phyloP scores from a whole-genome alignment of 2,797 vertebrate genomes.

The Ctenopoma kingsleyae region DNA sequence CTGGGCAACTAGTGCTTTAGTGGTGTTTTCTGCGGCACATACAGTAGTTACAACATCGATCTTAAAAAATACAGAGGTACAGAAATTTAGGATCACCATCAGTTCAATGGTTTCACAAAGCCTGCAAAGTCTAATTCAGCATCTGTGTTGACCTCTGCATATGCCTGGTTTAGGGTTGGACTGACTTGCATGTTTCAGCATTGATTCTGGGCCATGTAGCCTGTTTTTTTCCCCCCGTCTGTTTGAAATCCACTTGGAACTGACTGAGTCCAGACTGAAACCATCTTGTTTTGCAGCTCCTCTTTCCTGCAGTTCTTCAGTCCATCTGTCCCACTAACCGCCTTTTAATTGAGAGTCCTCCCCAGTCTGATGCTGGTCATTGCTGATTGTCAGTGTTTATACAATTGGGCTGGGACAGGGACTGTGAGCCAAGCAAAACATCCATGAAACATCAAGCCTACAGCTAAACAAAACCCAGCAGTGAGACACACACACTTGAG shows the following conservation, averaged over 20 bases:
- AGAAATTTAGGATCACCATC: slow-evolving; percentile 53
- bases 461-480: slow-evolving; percentile 79
- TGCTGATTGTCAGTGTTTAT: slow-evolving; percentile 78
- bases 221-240: slow-evolving; percentile 10
- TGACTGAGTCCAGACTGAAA: slow-evolving; percentile 45
- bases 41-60: slow-evolving; percentile 49
- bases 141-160: slow-evolving; percentile 44
- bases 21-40: slow-evolving; percentile 55
- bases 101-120: slow-evolving; percentile 40
- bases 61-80: slow-evolving; percentile 54
- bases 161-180: slow-evolving; percentile 27
- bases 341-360: slow-evolving; percentile 80
- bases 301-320: slow-evolving; percentile 59
- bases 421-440: slow-evolving; percentile 81
- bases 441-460: slow-evolving; percentile 80
- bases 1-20: slow-evolving; percentile 45
- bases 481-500: slow-evolving; percentile 63
- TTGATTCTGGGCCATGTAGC: slow-evolving; percentile 18
- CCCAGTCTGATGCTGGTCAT: slow-evolving; percentile 72
- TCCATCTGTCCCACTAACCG: slow-evolving; percentile 72
- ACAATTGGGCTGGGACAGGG: slow-evolving; percentile 79
- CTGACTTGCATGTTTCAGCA: slow-evolving; percentile 30
- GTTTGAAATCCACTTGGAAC: slow-evolving; percentile 47
- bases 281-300: slow-evolving; percentile 50
- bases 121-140: slow-evolving; percentile 12